Evolutionary conservation across 2,888 invertebrate genomes (phyloP), one percentile per base, ranked within the genome.

Genomic region (Atethmia centrago): DNA sequence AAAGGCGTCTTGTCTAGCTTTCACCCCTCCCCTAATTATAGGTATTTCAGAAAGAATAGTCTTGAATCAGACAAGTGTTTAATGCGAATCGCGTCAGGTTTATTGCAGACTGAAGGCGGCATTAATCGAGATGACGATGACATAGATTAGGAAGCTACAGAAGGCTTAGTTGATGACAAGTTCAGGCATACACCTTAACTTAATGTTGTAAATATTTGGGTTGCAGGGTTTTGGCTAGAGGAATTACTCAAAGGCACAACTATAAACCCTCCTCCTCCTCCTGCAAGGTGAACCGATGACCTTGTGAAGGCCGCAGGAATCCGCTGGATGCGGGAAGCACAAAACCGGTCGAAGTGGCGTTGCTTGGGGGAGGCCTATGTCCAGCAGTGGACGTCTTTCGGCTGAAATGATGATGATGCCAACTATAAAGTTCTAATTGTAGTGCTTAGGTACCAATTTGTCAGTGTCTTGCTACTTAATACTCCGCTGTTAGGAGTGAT

Each of bases 21-120:
- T 95, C 94, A 92, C 94, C 90, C 86, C 77, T 76, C 40, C 68
- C 92, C 90, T 94, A 93, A 94, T 94, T 94, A 92, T 92, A 89
- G 88, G 88, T 92, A 87, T 91, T 89, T 90, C 83, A 85, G 86
- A 88, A 85, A 90, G 90, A 92, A 90, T 90, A 86, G 87, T 89
- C 87, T 86, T 90, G 90, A 90, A 89, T 92, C 90, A 91, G 90
- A 89, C 89, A 89, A 89, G 89, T 90, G 88, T 78, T 87, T 81
- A 80, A 86, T 87, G 84, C 82, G 77, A 77, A 79, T 85, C 83
- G 88, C 84, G 87, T 89, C 88, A 53, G 58, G 31, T 66, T 25
- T 65, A 68, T 79, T 76, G 70, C 71, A 21, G 53, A 87, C 79
- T 85, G 81, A 88, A 88, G 84, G 82, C 82, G 85, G 87, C 88